phyloP scores from a whole-genome alignment of 2,888 invertebrate species.

The Chouioia cunea region DNA sequence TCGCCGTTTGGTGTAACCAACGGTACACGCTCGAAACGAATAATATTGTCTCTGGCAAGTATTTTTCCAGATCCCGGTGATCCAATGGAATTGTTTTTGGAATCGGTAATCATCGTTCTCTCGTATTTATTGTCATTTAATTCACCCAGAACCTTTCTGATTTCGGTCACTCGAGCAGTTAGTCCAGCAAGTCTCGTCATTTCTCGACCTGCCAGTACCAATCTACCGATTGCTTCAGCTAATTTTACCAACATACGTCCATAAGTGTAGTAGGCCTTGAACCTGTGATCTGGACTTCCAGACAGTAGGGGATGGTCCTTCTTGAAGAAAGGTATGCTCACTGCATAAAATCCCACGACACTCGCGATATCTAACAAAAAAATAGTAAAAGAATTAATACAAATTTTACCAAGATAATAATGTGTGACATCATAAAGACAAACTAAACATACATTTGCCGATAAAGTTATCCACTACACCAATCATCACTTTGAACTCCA shows the following conservation, averaged over 20 bases:
- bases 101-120: slow-evolving; percentile 76
- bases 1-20: slow-evolving; percentile 98
- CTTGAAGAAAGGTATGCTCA: slow-evolving; percentile 93
- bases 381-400: neutral
- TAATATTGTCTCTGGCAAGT: slow-evolving; percentile 88
- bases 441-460: slow-evolving; percentile 84
- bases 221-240: slow-evolving; percentile 96
- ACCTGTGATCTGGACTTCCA: slow-evolving; percentile 76
- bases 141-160: slow-evolving; percentile 86
- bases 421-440: neutral
- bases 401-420: neutral
- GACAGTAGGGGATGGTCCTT: slow-evolving; percentile 78
- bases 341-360: slow-evolving; percentile 95
- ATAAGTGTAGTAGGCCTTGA: slow-evolving; percentile 90
- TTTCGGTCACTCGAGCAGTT: slow-evolving; percentile 91
- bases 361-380: slow-evolving; percentile 84
- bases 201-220: slow-evolving; percentile 95
- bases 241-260: slow-evolving; percentile 96
- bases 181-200: slow-evolving; percentile 94
- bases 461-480: slow-evolving; percentile 96
- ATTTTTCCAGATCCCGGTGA: slow-evolving; percentile 83
- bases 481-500: slow-evolving; percentile 91
- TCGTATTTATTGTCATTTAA: slow-evolving; percentile 83
- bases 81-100: slow-evolving; percentile 71
- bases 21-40: slow-evolving; percentile 92